Conservation (phyloP, 2,888 invertebrate species). For the Lepetodrilus schrolli region DNA sequence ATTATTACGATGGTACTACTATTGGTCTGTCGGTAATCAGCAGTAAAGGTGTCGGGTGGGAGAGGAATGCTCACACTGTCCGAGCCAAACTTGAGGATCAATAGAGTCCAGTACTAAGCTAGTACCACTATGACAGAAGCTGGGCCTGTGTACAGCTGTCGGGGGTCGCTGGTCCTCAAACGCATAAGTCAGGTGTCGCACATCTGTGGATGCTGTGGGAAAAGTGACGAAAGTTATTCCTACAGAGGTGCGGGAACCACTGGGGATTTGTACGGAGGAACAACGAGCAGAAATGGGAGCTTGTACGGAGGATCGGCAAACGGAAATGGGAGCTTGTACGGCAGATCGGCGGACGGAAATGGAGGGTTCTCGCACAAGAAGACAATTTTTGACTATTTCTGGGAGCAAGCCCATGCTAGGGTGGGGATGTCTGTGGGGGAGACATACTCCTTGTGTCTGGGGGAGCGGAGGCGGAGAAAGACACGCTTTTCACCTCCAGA, state of each 20-base stretch:
- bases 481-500: conserved; percentile 1
- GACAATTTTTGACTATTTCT: conserved; percentile 33
- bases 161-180: not conserved
- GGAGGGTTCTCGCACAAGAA: conserved; percentile 10
- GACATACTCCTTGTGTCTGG: not conserved
- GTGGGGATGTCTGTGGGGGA: conserved; percentile 12
- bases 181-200: conserved; percentile 8
- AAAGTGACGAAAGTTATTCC: not conserved
- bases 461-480: not conserved
- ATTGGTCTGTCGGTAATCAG: too few species aligned
- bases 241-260: not conserved
- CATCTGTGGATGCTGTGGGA: conserved; percentile 2
- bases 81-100: too few species aligned
- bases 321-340: not conserved
- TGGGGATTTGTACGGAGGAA: not conserved
- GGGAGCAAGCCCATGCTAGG: conserved; percentile 29
- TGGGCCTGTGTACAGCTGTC: not conserved
- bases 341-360: not conserved
- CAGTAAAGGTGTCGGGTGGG: too few species aligned
- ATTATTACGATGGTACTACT: too few species aligned
- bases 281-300: not conserved
- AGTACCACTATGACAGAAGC: not conserved
- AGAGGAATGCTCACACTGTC: too few species aligned
- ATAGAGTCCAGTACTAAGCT: not conserved
- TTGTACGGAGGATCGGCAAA: not conserved